Base-by-base conservation (phyloP, 2,888 invertebrate species). In the Rhodophaea formosa region DNA sequence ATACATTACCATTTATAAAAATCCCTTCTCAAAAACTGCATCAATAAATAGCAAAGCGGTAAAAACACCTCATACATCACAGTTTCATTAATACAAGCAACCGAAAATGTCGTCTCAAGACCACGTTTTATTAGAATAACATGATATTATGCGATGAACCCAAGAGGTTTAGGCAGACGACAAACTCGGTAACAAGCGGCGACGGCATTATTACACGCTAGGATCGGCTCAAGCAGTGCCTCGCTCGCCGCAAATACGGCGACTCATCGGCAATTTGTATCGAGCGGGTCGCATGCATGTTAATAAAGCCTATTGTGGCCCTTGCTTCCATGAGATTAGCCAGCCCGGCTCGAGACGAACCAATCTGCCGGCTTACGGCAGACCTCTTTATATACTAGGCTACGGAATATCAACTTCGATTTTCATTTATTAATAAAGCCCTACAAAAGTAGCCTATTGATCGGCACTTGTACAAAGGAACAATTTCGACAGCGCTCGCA, bases 271-370 rank as follows among this genome's bases (percentile, higher is more conserved):
- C 83, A 84, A 88, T 88, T 88, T 86, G 83, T 84, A 81, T 82
- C 79, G 79, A 70, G 69, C 75, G 73, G 70, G 73, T 69, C 65
- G 76, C 73, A 75, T 81, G 82, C 83, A 88, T 84, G 83, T 76
- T 87, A 85, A 85, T 88, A 87, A 84, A 85, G 86, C 84, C 88
- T 79, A 86, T 89, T 89, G 88, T 88, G 71, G 65, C 67, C 67
- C 70, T 66, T 65, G 75, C 71, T 72, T 71, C 74, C 68, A 69
- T 69, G 70, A 80, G 86, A 86, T 88, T 86, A 87, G 77, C 67
- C 68, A 66, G 67, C 64, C 63, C 61, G 60, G 17, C 56, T 53
- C 56, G 64, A 63, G 66, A 67, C 64, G 63, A 59, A 62, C 61
- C 61, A 60, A 62, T 63, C 32, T 56, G 14, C 49, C 32, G 29